Evolutionary conservation across 2,888 invertebrate species (phyloP).

Genomic region (Clostera curtula): DNA sequence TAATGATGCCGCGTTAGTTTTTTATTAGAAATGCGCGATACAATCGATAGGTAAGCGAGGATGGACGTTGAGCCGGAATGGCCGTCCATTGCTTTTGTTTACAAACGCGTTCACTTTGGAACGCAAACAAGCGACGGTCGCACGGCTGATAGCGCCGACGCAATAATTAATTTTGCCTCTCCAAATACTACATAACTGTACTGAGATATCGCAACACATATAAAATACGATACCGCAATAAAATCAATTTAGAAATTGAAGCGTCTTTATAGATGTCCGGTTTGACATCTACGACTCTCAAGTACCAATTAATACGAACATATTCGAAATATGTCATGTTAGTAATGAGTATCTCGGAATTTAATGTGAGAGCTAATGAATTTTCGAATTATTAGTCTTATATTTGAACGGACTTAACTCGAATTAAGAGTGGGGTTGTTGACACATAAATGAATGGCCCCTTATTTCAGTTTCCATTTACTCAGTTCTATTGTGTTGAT

Average conservation of each 20-base stretch:
- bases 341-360: constrained; percentile 14
- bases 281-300: constrained; percentile 13
- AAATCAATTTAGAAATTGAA: constrained; percentile 21
- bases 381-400: constrained; percentile 16
- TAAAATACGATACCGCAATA: constrained; percentile 17
- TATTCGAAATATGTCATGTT: constrained; percentile 10
- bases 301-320: constrained; percentile 14
- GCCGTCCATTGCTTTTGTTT: constrained; percentile 41
- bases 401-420: too few species aligned
- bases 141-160: constrained; percentile 22
- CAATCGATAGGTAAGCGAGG: constrained; percentile 15
- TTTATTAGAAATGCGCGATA: constrained; percentile 28
- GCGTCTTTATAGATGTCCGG: constrained; percentile 9
- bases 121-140: constrained; percentile 32
- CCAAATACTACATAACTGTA: constrained; percentile 1
- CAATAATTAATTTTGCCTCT: not conserved
- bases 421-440: constrained; percentile 15
- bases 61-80: constrained; percentile 7
- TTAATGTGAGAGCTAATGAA: constrained; percentile 10
- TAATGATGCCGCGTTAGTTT: constrained; percentile 42
- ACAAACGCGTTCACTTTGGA: constrained; percentile 35
- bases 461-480: constrained; percentile 14
- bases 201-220: constrained; percentile 9
- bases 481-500: constrained; percentile 16
- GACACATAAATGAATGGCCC: constrained; percentile 19